Percentiles rank a stretch among this genome's conserved stretches.
Conservation (phyloP, 2,113 vertebrate species). For the Mustelus asterias region DNA sequence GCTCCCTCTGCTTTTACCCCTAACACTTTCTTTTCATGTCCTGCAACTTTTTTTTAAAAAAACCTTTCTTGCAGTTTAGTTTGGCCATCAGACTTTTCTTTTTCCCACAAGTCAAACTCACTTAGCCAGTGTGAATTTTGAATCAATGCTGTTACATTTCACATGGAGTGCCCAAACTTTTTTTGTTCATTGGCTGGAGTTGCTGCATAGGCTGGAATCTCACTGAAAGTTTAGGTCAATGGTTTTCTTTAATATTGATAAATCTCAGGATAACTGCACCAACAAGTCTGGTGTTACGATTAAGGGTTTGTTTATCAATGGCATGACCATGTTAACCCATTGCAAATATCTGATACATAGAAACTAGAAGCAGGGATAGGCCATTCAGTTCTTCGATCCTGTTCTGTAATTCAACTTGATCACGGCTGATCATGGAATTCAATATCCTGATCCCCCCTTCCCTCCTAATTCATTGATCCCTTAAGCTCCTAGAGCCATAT, state of each 20-base stretch:
- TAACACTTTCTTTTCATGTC: not conserved
- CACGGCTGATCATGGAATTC: no score
- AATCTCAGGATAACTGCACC: not conserved
- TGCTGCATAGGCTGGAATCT: not conserved
- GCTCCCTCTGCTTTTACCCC: not conserved
- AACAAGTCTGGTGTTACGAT: not conserved
- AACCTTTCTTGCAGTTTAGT: not conserved
- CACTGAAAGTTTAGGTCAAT: not conserved
- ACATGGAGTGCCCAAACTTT: not conserved
- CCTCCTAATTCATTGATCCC: no score
- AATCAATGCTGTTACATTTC: not conserved
- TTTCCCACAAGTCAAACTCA: not conserved
- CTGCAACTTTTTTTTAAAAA: not conserved
- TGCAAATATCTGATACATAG: not conserved
- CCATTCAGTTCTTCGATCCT: no score
- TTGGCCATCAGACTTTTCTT: not conserved
- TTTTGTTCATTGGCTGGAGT: not conserved
- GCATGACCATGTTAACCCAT: not conserved
- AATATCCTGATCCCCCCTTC: no score
- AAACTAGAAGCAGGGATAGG: no score
- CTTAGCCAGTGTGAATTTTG: not conserved
- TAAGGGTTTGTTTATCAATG: not conserved
- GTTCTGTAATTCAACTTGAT: no score
- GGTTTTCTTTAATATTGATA: not conserved
- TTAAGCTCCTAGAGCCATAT: no score